Base-by-base conservation (phyloP, 1,140 invertebrate genomes). In the Trigoniulus corallinus region DNA sequence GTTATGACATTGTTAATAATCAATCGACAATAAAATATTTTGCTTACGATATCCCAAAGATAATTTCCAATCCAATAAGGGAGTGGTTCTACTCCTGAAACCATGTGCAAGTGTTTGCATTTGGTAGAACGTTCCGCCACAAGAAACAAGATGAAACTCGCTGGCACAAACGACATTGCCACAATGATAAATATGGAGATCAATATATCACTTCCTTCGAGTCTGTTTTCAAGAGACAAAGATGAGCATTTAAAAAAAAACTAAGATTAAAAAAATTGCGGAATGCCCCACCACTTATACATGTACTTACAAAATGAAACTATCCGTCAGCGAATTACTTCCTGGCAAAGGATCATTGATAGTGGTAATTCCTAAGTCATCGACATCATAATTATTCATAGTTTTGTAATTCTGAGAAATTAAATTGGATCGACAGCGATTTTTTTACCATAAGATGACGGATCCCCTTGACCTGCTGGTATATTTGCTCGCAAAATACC, bases 91-190 rank as follows among this genome's bases (percentile, higher is more conserved):
- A 77, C 62, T 7, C 70, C 69, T 50, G 64, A 67, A 0, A 78
- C 73, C 60, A 74, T 71, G 59, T 78, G 76, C 20, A 78, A 58
- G 58, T 78, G 75, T 55, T 77, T 77, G 12, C 71, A 68, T 54
- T 67, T 67, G 46, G 67, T 66, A 1, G 65, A 61, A 27, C 71
- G 57, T 58, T 78, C 76, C 52, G 75, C 68, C 47, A 77, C 72
- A 1, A 78, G 64, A 53, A 73, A 74, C 49, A 78, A 65, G 1
- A 72, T 65, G 59, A 78, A 78, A 56, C 68, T 71, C 2, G 76
- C 73, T 0, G 76, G 72, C n/a, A 77, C 68, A 54, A 77, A 71
- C 22, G 69, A 71, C 64, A 75, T 66, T 49, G 61, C 61, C 12
- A 62, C 61, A 48, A 63, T 63, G 15, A 63, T 62, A 41, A 63